Base-by-base conservation (phyloP, 2,888 invertebrate species). In the Scaptomyza reducta region DNA sequence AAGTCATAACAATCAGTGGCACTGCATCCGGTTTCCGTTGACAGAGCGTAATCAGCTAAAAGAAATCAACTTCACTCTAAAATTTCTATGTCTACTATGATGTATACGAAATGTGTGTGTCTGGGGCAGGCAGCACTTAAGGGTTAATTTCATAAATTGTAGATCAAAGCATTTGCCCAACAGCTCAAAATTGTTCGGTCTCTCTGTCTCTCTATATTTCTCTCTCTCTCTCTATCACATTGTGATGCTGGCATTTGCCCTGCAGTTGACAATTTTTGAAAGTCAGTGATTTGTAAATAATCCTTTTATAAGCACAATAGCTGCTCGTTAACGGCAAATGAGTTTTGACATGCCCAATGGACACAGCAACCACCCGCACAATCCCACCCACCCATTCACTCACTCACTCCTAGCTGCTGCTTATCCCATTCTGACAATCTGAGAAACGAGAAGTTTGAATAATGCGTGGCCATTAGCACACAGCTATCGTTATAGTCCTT, bases 201-300 rank as follows among this genome's bases (percentile, higher is more conserved):
- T 31, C 31, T 10, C 10, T 9, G 13, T 33, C 16, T 9, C 40
- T 10, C 40, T 16, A 10, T 16, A 16, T 10, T 2, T 3, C 38
- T 38, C 14, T 38, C 9, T 14, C 14, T 3, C 38, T 38, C 14
- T 7, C 14, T 22, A 2, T 40, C 16, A 3, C 14, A 6, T 14
- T 2, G 40, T 38, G 14, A 25, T 38, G 50, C 59, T 38, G 31
- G 72, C 84, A 77, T 83, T 80, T 77, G 77, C 77, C 78, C 88
- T 89, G 87, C 86, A 87, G 86, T 87, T 88, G 87, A 87, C 87
- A 89, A 89, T 88, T 86, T 88, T 86, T 81, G 79, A 87, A 88
- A 90, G 78, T 86, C 90, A 90, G 88, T 90, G 90, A 90, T 89
- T 90, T 90, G 90, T 89, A 87, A 89, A 89, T 90, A 90, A 90